Percentiles rank a stretch among this genome's conserved stretches.
These are phyloP conservation scores for Brachionichthys hirsutus DNA, from an alignment of 2,113 vertebrate genomes.

Conservation along the genomic window DNA sequence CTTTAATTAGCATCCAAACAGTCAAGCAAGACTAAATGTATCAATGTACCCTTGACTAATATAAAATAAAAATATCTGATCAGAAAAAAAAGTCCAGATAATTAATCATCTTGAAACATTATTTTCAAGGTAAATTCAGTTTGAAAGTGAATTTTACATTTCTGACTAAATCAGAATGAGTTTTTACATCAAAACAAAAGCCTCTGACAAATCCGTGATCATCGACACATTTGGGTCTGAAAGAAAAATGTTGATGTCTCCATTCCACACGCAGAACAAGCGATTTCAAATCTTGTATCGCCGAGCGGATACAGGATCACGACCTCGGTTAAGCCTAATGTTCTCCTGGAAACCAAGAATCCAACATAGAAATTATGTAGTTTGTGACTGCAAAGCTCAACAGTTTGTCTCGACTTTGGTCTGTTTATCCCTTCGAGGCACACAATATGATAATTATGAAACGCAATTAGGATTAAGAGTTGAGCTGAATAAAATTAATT, in stretches of 20 bases:
- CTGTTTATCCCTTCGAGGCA: conserved; percentile 9
- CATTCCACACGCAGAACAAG: conserved; percentile 39
- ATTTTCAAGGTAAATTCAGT: neutral
- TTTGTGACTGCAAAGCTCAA: conserved; percentile 24
- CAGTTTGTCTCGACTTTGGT: conserved; percentile 7
- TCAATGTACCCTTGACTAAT: neutral
- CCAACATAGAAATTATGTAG: conserved; percentile 34
- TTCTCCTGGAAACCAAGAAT: conserved; percentile 70
- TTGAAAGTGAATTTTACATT: neutral
- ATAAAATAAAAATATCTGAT: neutral
- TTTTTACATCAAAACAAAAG: neutral
- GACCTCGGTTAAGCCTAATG: conserved; percentile 65
- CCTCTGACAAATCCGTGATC: neutral
- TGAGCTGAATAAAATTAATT: neutral
- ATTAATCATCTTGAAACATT: neutral
- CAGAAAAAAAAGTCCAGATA: neutral
- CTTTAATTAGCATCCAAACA: conserved; percentile 8
- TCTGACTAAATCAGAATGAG: neutral
- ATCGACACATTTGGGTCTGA: neutral
- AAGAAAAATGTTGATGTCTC: conserved; percentile 4
- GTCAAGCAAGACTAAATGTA: neutral
- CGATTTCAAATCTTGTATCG: conserved; percentile 11
- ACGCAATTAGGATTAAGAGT: conserved; percentile 9
- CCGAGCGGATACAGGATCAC: conserved; percentile 70
- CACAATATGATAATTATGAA: neutral